Evolutionary conservation across 1,140 invertebrate genomes (phyloP), one percentile per base, ranked within the genome.

Genomic region (Sminthurinus signatus): DNA sequence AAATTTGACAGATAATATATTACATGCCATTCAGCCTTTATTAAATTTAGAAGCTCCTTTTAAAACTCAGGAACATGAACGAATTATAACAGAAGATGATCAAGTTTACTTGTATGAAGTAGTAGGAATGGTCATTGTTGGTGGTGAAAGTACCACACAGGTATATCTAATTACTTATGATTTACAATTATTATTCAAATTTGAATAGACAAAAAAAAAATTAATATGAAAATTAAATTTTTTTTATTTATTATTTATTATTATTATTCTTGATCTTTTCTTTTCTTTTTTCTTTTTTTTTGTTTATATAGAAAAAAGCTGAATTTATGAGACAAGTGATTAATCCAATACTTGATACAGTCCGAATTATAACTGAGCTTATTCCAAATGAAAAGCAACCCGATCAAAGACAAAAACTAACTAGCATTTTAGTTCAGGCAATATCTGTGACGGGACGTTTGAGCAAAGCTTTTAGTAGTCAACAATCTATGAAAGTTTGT

Each of bases 31-130:
- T n/a, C 75, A 80, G 56, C 80, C 81, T 62, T 73, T 82, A 29
- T 70, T 83, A 14, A 71, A 76, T 10, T 65, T 83, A n/a, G 74
- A 77, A 62, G 73, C 77, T 12, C 77, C 78, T 67, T 42, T 46
- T n/a, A 52, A 39, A 23, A 3, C 21, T 8, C 27, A 28, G 14
- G 76, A 75, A 5, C 70, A 73, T 48, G 67, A 65, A 14, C 73
- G 75, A 21, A 55, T 76, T 14, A 67, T 82, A 17, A 77, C 78
- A 1, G 72, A 74, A 28, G 81, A 82, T 67, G 83, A 84, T 69
- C 82, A 84, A 67, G 71, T 83, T 4, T 82, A 81, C 71, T 71
- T 84, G 19, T 84, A 81, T 69, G 83, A 84, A 76, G 80, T 82
- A 39, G 80, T 80, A 31, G 78, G 80, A 8, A 76, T 79, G 56